Evolutionary conservation across 2,797 vertebrate genomes (phyloP).

Genomic region (Rhinophrynus dorsalis): DNA sequence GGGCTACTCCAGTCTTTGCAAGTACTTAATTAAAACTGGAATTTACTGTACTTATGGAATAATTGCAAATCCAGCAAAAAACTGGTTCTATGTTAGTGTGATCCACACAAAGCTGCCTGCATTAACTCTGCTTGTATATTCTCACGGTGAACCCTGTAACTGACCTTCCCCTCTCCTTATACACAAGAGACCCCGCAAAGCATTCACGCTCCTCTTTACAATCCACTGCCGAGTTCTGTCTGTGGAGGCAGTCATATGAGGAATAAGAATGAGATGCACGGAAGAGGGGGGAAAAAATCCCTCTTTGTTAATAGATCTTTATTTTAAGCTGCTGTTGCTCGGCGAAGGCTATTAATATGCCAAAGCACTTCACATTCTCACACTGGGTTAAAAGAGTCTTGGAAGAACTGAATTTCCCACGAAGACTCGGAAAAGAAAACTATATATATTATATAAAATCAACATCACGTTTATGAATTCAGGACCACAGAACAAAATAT

Average conservation of each 20-base stretch:
- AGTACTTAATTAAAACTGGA: too few relatives aligned
- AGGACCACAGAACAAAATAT: too few relatives aligned
- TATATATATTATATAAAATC: too few relatives aligned
- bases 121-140: slow-evolving; percentile 27
- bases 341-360: slow-evolving; percentile 57
- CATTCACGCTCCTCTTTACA: slow-evolving; percentile 4
- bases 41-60: too few relatives aligned
- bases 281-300: slow-evolving; percentile 40
- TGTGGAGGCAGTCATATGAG: slow-evolving; percentile 47
- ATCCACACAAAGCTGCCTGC: background rate
- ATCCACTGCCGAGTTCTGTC: slow-evolving; percentile 16
- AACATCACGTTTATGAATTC: too few relatives aligned
- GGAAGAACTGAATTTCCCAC: slow-evolving; percentile 38
- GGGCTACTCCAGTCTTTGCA: too few relatives aligned
- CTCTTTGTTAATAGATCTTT: slow-evolving; percentile 56
- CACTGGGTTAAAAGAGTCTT: slow-evolving; percentile 54
- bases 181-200: background rate
- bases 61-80: too few relatives aligned
- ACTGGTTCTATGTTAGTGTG: too few relatives aligned
- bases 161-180: background rate
- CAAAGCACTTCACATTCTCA: slow-evolving; percentile 50
- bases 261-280: slow-evolving; percentile 59
- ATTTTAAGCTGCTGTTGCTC: slow-evolving; percentile 54
- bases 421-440: too few relatives aligned
- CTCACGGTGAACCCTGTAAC: slow-evolving; percentile 26